A percentile compares a stretch with the other conserved stretches of the same genome.
phyloP scores from a whole-genome alignment of 2,888 invertebrate genomes.

The Teinopalpus imperialis region DNA sequence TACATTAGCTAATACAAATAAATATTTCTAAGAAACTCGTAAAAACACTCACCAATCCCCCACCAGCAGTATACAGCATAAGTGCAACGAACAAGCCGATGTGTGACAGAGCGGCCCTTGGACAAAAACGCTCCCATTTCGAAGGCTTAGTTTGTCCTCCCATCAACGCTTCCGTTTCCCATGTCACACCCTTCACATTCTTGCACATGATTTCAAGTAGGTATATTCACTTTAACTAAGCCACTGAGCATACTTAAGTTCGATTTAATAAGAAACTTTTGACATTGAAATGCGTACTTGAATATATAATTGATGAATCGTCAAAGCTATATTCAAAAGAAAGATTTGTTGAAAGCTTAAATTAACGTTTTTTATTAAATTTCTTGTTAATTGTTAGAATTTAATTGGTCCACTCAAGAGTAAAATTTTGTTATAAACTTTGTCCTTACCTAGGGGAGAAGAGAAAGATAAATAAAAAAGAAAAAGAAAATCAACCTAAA shows the following conservation, averaged over 20 bases:
- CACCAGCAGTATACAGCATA: conserved; percentile 89
- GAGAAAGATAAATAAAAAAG: no score
- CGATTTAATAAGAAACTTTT: not conserved
- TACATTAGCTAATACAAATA: no score
- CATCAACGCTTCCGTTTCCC: conserved; percentile 77
- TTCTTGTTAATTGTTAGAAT: no score
- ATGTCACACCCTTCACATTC: conserved; percentile 64
- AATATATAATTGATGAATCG: no score
- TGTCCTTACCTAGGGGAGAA: no score
- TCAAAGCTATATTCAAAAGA: no score
- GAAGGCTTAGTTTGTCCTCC: conserved; percentile 58
- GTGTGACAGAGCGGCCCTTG: conserved; percentile 87
- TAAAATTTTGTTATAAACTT: no score
- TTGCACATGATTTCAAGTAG: conserved; percentile 63
- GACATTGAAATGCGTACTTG: not conserved
- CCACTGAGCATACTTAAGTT: not conserved
- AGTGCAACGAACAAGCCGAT: conserved; percentile 88
- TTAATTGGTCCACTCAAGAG: no score
- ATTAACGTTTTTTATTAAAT: no score
- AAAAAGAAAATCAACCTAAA: no score
- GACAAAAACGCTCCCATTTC: conserved; percentile 80
- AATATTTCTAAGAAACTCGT: no score
- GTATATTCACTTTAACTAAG: conserved; percentile 35
- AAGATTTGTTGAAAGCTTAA: no score
- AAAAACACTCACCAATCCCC: conserved; percentile 86